Conservation (phyloP, 2,797 vertebrate genomes). For the Sylvia borin region DNA sequence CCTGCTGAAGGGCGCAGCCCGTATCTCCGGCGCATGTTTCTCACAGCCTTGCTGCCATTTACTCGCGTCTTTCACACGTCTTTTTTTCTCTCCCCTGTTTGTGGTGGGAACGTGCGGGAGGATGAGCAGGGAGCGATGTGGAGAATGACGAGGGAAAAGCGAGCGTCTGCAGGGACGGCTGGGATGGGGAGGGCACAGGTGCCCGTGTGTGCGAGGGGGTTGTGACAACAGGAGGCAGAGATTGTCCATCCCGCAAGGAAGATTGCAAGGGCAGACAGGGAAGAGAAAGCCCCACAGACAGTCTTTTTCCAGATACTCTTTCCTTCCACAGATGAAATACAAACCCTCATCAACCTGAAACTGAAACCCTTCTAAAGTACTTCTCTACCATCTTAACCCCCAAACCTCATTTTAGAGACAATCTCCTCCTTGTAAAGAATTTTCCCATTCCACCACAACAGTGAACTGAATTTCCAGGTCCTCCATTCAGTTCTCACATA, state of each 20-base stretch:
- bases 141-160: not conserved
- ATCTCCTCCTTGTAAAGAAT: not conserved
- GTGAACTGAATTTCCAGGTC: not conserved
- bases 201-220: fast-evolving
- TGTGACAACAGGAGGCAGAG: not conserved
- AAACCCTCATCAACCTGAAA: not conserved
- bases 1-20: not conserved
- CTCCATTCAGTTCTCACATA: not conserved
- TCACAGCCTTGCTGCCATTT: fast-evolving
- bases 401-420: not conserved
- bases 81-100: fast-evolving
- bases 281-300: not conserved
- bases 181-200: not conserved
- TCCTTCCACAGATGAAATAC: not conserved
- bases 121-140: not conserved
- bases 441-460: not conserved
- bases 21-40: fast-evolving
- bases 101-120: not conserved
- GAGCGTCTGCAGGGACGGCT: not conserved
- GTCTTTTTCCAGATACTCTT: not conserved
- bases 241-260: fast-evolving
- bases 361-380: not conserved
- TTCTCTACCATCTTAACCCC: not conserved
- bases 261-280: fast-evolving
- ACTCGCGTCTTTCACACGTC: fast-evolving